Conservation (phyloP, 2,797 vertebrate genomes). For the Orientallactaga sibirica region DNA sequence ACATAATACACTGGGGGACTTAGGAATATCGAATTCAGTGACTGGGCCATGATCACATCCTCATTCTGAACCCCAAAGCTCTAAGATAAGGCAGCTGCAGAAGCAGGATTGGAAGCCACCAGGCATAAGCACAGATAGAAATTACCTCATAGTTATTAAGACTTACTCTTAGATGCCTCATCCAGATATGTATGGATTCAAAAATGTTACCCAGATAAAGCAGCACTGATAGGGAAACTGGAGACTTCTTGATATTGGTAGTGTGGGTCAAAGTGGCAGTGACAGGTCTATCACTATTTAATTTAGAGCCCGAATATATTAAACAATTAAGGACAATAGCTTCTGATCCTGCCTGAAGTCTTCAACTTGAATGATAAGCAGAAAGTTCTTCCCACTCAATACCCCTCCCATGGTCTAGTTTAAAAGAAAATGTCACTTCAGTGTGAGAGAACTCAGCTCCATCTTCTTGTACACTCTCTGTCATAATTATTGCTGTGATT, state of each 20-base stretch:
- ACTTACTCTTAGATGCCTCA: background rate
- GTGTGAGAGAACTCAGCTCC: background rate
- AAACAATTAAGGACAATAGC: slow-evolving; percentile 15
- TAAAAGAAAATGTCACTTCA: slow-evolving; percentile 20
- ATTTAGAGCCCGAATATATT: background rate
- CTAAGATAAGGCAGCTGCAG: background rate
- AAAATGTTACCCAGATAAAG: slow-evolving; percentile 2
- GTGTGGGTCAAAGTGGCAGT: background rate
- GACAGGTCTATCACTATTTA: background rate
- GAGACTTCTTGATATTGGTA: background rate
- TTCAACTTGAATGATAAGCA: slow-evolving; percentile 25
- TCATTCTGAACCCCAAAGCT: slow-evolving; percentile 2
- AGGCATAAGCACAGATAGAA: background rate
- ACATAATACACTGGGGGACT: too few relatives aligned
- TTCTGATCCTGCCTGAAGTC: background rate
- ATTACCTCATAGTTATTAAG: background rate
- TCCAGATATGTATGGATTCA: slow-evolving; percentile 36
- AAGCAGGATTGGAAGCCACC: background rate
- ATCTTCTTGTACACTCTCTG: background rate
- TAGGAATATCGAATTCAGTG: background rate
- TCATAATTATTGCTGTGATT: background rate
- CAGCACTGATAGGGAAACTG: background rate
- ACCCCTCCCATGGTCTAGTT: background rate
- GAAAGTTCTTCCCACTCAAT: slow-evolving; percentile 2
- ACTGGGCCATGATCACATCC: background rate